Evolutionary conservation across 2,797 vertebrate genomes (phyloP).

Genomic region (Poecilia velifera): DNA sequence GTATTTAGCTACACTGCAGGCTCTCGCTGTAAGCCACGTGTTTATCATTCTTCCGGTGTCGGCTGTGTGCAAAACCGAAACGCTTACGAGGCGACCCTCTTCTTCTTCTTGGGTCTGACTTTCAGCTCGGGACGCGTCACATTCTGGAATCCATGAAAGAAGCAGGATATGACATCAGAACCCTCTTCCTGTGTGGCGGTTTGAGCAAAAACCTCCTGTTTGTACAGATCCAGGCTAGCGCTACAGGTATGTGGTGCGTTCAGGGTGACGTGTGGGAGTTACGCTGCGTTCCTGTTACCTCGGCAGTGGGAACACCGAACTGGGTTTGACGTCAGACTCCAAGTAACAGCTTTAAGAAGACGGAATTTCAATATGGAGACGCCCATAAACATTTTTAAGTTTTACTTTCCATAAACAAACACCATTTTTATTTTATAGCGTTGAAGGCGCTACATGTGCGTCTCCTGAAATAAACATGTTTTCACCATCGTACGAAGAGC

Average conservation of each 20-base stretch:
- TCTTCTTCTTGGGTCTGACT: constrained; percentile 1
- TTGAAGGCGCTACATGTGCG: too few species aligned
- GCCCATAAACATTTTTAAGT: too few species aligned
- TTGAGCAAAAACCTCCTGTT: constrained; percentile 95
- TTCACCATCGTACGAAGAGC: too few species aligned
- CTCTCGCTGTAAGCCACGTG: constrained; percentile 89
- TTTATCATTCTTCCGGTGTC: constrained; percentile 15
- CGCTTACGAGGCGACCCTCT: constrained; percentile 8
- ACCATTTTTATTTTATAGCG: too few species aligned
- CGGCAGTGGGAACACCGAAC: too few species aligned
- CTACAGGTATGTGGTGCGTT: constrained; percentile 80
- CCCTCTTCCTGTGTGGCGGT: constrained; percentile 92
- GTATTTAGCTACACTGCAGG: constrained; percentile 92
- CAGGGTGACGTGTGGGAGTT: neutral
- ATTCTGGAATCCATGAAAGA: constrained; percentile 90
- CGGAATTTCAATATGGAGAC: too few species aligned
- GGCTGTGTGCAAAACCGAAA: neutral
- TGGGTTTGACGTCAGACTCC: too few species aligned
- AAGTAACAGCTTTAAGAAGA: too few species aligned
- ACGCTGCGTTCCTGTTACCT: too few species aligned
- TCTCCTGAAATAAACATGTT: too few species aligned
- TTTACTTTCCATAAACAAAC: too few species aligned
- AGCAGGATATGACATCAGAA: constrained; percentile 88
- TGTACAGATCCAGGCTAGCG: constrained; percentile 91
- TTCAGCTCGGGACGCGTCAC: constrained; percentile 91